Conservation (phyloP, 2,888 invertebrate species). For the Ophioninae sp. region DNA sequence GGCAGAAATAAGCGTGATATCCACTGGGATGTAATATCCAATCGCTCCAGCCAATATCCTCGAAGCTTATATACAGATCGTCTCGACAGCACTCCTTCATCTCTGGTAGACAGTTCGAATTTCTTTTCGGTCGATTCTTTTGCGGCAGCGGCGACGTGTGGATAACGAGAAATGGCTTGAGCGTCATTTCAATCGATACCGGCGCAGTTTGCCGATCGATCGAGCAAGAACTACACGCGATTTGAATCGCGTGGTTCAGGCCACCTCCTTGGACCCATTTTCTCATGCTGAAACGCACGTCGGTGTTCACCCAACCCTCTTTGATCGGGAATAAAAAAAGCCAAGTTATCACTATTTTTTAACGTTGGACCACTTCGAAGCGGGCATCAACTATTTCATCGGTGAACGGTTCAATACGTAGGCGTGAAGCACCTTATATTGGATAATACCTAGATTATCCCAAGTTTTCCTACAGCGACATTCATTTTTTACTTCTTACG, state of each 20-base stretch:
- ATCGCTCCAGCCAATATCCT: slow-evolving; percentile 93
- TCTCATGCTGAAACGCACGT: slow-evolving; percentile 88
- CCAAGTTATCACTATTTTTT: background rate
- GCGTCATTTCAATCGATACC: slow-evolving; percentile 87
- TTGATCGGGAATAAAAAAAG: slow-evolving; percentile 53
- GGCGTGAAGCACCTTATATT: too few species aligned
- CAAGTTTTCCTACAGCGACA: too few species aligned
- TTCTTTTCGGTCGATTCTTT: slow-evolving; percentile 84
- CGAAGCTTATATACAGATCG: slow-evolving; percentile 91
- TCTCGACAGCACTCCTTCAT: slow-evolving; percentile 92
- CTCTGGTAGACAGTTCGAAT: slow-evolving; percentile 87
- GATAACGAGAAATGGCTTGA: slow-evolving; percentile 90
- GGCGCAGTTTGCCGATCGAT: slow-evolving; percentile 85
- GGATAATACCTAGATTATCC: too few species aligned
- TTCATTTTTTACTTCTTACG: too few species aligned
- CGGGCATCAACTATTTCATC: too few species aligned
- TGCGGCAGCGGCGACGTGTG: slow-evolving; percentile 89
- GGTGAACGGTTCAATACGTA: too few species aligned
- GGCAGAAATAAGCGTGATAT: slow-evolving; percentile 94
- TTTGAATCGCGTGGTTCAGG: slow-evolving; percentile 87
- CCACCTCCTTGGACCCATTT: slow-evolving; percentile 89
- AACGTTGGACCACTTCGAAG: background rate
- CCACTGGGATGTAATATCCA: slow-evolving; percentile 93
- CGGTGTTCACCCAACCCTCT: slow-evolving; percentile 92
- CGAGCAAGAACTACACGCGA: slow-evolving; percentile 89